Base-by-base conservation (phyloP, 2,888 invertebrate species). In the Lampropteryx suffumata region DNA sequence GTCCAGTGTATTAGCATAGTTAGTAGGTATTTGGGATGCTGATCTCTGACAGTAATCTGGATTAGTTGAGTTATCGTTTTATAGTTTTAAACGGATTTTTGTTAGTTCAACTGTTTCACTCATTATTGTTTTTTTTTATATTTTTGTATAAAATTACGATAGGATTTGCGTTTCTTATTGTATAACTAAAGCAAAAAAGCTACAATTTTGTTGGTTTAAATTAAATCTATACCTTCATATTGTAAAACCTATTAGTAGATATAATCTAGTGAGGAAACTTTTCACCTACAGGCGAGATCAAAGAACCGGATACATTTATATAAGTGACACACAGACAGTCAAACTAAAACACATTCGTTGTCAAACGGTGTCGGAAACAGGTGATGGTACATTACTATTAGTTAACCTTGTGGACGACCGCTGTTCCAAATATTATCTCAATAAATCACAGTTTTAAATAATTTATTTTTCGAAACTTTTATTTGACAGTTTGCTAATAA, bases 341-440 rank as follows among this genome's bases (percentile, higher is more conserved):
- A 45, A 37, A 56, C 54, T 61, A 44, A 55, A 57, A 53, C 55
- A 49, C 49, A 53, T 54, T 45, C 51, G 39, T 47, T 55, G 59
- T 59, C 47, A 32, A 28, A 40, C 14, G n/a, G 29, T 44, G 44
- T 27, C 51, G 42, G 44, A 51, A 52, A 49, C 47, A 42, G 41
- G 41, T 33, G 42, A 29, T 39, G 42, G 37, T 33, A 36, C 6
- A 52, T 37, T 32, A 46, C 37, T 34, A 34, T 46, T 51, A 36
- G 61, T 62, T 69, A 63, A 67, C 69, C 68, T 69, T 68, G 67
- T 59, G 59, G 57, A 64, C 60, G 61, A 63, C 59, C 59, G 55
- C 42, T 46, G 33, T 32, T 35, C 30, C 26, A 35, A 35, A 41
- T 51, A 30, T 46, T 43, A 47, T 43, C 37, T 26, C 32, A 24